Evolutionary conservation across 2,113 vertebrate genomes (phyloP), one percentile per base, ranked within the genome.

Genomic region (Dicrurus megarhynchus): DNA sequence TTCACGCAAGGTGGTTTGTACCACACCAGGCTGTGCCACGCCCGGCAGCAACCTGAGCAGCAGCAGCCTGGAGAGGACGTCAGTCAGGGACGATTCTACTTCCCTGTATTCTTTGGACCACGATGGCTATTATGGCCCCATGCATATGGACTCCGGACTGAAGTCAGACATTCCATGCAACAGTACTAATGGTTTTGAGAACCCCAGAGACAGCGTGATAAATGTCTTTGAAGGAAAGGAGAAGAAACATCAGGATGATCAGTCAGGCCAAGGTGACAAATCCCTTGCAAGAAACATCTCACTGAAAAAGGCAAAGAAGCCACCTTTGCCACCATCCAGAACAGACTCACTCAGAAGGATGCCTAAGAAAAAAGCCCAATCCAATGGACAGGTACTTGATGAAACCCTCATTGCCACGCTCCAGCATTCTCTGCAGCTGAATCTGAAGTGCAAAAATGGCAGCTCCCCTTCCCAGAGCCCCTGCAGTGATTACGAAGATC

Each of bases 401-500:
- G 99, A 99, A 96, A 98, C 97, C 11, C 97, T 99, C 7, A 99
- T 99, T 23, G 99, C 99, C 33, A 99, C 98, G 4, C 98, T 99
- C 53, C 99, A 99, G 93, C 99, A 99, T 88, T 99, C 99, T 20
- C 98, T 99, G 37, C 99, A 99, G 95, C 95, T 99, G 84, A 99
- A 98, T 76, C 98, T 99, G 16, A 98, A 98, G 57, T 98, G 98
- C 68, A 98, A 98, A 92, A 98, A 98, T 6, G 91, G 98, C 28
- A 98, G 98, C 30, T 99, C 99, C 3, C 98, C 99, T n/a, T 99
- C 99, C 18, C 99, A 99, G 84, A 99, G 99, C 89, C 99, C 99
- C 41, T 98, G 98, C 97, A 99, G 99, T 14, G 99, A 99, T 97
- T 99, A 99, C 4, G 99, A 99, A 26, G 99, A 99, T 95, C 99